Conservation (phyloP, 2,888 invertebrate species). For the Clitarchus hookeri region DNA sequence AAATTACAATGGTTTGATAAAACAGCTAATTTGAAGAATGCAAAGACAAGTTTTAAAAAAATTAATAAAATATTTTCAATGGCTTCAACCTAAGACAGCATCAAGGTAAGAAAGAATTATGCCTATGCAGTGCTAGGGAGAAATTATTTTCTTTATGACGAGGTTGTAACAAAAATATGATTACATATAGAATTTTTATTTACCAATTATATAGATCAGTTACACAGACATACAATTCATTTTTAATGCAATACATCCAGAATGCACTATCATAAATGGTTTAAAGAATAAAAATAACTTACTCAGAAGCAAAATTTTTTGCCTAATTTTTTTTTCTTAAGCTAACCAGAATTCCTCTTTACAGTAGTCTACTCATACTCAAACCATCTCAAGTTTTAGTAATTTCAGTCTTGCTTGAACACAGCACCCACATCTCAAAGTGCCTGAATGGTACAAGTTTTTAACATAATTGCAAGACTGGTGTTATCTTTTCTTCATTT, state of each 20-base stretch:
- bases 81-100: too few relatives aligned
- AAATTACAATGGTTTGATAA: too few relatives aligned
- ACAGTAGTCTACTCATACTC: neutral
- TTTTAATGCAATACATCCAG: neutral
- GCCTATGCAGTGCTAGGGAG: too few relatives aligned
- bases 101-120: too few relatives aligned
- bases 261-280: neutral
- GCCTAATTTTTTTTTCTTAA: neutral
- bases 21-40: too few relatives aligned
- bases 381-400: neutral
- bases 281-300: neutral
- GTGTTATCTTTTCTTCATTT: neutral
- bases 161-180: too few relatives aligned
- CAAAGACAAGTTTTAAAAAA: too few relatives aligned
- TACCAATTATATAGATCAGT: neutral
- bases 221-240: neutral
- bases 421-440: neutral
- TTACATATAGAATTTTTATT: too few relatives aligned
- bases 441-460: neutral
- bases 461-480: too few relatives aligned
- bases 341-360: neutral
- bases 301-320: neutral
- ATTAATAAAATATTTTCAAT: too few relatives aligned
- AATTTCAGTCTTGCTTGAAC: neutral
- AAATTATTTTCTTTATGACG: too few relatives aligned